Evolutionary conservation across 2,888 invertebrate species (phyloP), one percentile per base, ranked within the genome.

Genomic region (Epirrita christyi): DNA sequence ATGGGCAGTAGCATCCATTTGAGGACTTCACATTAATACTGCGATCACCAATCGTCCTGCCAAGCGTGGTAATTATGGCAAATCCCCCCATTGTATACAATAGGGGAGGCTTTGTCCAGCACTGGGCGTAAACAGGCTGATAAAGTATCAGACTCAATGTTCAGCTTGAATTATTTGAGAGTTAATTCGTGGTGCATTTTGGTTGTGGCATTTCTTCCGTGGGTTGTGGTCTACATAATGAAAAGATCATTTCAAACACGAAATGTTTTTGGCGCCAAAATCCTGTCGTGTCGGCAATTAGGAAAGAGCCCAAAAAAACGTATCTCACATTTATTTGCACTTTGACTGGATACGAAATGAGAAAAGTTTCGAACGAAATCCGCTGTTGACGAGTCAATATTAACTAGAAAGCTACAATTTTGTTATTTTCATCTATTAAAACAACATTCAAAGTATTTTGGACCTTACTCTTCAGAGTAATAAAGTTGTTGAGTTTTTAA

Each of bases 331-430:
- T 55, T 56, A 60, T 61, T 55, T 71, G 65, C 73, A 76, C 80
- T 80, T 80, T 75, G 75, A 77, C 80, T 85, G 81, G 79, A 78
- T 85, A 79, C 84, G 73, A 88, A 90, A 91, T 91, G 91, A 91
- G 91, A 89, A 91, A 91, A 91, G 91, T 91, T 91, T 79, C 69
- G 76, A 84, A 84, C 85, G 82, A 85, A 88, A 85, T 81, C 76
- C 78, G 76, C 72, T 83, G 86, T 84, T 85, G 85, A 84, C 86
- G 88, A 88, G 90, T 89, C 90, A 89, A 90, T 89, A 88, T 88
- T 86, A 86, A 86, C 86, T 86, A 85, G 85, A 82, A 82, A 81
- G 75, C 70, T 64, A 64, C 83, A 66, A 75, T 67, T 53, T 77
- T 81, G 71, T 64, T 14, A 13, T 28, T 27, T 56, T 38, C 59